These are phyloP conservation scores for Cecropterus lyciades DNA, from an alignment of 1,140 invertebrate species.

Conservation along the genomic window DNA sequence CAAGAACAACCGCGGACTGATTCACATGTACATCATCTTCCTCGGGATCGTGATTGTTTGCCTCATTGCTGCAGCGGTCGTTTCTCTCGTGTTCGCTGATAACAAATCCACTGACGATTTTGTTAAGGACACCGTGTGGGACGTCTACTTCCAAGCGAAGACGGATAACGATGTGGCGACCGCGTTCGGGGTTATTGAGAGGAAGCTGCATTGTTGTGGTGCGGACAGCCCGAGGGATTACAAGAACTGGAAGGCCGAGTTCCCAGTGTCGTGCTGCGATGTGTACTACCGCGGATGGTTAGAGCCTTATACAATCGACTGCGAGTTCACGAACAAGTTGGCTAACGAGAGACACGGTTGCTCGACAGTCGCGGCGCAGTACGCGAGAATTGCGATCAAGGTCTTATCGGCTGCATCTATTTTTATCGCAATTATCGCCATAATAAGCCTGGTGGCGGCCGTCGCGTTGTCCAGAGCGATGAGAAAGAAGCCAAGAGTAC, in stretches of 20 bases:
- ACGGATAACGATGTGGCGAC: slow-evolving; percentile 51
- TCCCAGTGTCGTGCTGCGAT: slow-evolving; percentile 72
- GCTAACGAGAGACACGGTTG: slow-evolving; percentile 74
- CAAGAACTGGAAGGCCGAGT: slow-evolving; percentile 66
- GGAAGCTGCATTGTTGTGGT: slow-evolving; percentile 71
- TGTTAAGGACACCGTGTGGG: slow-evolving; percentile 73
- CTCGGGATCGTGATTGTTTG: slow-evolving; percentile 50
- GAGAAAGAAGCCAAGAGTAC: slow-evolving; percentile 43
- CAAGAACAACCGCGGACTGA: slow-evolving; percentile 53
- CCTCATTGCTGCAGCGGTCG: slow-evolving; percentile 52
- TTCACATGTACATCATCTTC: slow-evolving; percentile 53
- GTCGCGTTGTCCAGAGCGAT: slow-evolving; percentile 48
- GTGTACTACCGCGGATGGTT: slow-evolving; percentile 71
- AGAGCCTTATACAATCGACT: slow-evolving; percentile 63
- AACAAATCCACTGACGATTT: slow-evolving; percentile 63
- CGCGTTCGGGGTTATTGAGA: slow-evolving; percentile 63
- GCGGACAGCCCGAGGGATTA: slow-evolving; percentile 72
- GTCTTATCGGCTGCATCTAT: slow-evolving; percentile 53
- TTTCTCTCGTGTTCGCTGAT: slow-evolving; percentile 64
- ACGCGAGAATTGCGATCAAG: slow-evolving; percentile 61
- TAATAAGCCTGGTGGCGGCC: slow-evolving; percentile 50
- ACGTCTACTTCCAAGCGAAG: slow-evolving; percentile 66
- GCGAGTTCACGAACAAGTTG: slow-evolving; percentile 68
- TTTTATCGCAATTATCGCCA: slow-evolving; percentile 56
- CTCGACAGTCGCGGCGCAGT: slow-evolving; percentile 58